Evolutionary conservation across 2,113 vertebrate species (phyloP).

Genomic region (Upupa epops): DNA sequence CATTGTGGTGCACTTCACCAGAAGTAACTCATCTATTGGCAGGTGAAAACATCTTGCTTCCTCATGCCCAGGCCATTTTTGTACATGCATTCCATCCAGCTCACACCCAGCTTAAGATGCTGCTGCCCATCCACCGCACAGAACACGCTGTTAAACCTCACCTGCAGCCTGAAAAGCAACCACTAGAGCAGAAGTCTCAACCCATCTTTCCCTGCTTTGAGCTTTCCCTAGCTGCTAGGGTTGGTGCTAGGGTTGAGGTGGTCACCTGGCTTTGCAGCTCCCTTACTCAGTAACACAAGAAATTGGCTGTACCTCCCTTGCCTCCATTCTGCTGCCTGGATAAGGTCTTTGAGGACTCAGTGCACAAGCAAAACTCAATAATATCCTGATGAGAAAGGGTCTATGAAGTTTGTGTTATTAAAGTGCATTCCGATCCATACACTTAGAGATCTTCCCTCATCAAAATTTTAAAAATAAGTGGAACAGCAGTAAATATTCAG

Average conservation of each 20-base stretch:
- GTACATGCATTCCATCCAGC: background rate
- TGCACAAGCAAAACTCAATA: background rate
- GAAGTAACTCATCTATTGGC: conserved; percentile 15
- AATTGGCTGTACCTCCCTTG: background rate
- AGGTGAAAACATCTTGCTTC: conserved; percentile 6
- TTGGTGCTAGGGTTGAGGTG: background rate
- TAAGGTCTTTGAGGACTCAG: background rate
- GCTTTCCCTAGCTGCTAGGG: background rate
- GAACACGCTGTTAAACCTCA: background rate
- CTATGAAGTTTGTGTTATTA: background rate
- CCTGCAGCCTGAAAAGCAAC: background rate
- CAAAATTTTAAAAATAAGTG: background rate
- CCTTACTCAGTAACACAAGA: background rate
- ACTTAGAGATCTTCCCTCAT: background rate
- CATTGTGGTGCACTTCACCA: background rate
- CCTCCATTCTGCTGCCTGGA: background rate
- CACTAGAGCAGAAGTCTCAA: background rate
- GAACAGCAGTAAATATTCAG: background rate
- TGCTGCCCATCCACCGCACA: background rate
- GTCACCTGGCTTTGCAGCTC: background rate
- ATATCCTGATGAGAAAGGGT: background rate
- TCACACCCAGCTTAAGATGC: conserved; percentile 22
- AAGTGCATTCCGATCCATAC: background rate
- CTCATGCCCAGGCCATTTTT: conserved; percentile 51
- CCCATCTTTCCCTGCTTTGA: background rate